These are phyloP conservation scores for Dusona sp. DNA, from an alignment of 2,888 invertebrate genomes.

Conservation along the genomic window DNA sequence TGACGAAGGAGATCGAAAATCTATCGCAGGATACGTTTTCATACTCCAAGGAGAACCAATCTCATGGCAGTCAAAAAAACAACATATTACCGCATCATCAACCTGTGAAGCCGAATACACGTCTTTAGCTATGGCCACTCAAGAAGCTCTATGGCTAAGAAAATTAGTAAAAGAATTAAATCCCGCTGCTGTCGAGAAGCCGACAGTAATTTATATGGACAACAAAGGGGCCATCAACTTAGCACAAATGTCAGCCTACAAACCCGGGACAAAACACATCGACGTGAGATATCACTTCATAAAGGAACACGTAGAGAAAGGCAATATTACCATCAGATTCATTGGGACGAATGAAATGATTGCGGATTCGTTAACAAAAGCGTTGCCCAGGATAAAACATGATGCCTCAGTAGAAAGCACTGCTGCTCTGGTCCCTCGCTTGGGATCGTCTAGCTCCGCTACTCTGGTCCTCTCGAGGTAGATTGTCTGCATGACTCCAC, in stretches of 20 bases:
- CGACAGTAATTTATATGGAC: background rate
- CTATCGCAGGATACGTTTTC: slow-evolving; percentile 74
- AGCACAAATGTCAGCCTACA: slow-evolving; percentile 33
- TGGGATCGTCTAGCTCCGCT: too few species aligned
- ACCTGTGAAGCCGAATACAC: slow-evolving; percentile 4
- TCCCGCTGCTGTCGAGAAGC: background rate
- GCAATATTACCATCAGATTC: background rate
- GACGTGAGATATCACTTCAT: slow-evolving; percentile 71
- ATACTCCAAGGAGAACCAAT: slow-evolving; percentile 72
- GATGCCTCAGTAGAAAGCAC: too few species aligned
- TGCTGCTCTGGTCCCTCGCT: too few species aligned
- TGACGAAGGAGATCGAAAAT: slow-evolving; percentile 71
- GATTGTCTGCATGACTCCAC: too few species aligned
- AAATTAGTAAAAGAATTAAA: background rate
- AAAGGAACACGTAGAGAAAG: slow-evolving; percentile 61
- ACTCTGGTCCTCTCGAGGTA: too few species aligned
- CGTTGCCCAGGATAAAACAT: too few species aligned
- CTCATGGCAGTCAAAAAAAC: slow-evolving; percentile 67
- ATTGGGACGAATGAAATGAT: background rate
- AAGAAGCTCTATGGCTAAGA: slow-evolving; percentile 1
- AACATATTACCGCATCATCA: background rate
- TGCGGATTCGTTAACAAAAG: background rate
- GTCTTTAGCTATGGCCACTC: background rate
- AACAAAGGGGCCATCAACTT: background rate
- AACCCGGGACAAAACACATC: slow-evolving; percentile 71